A percentile compares a stretch with the other conserved stretches of the same genome.
These are phyloP conservation scores for Monoplex corrugatus DNA, from an alignment of 2,888 invertebrate genomes.

Conservation along the genomic window DNA sequence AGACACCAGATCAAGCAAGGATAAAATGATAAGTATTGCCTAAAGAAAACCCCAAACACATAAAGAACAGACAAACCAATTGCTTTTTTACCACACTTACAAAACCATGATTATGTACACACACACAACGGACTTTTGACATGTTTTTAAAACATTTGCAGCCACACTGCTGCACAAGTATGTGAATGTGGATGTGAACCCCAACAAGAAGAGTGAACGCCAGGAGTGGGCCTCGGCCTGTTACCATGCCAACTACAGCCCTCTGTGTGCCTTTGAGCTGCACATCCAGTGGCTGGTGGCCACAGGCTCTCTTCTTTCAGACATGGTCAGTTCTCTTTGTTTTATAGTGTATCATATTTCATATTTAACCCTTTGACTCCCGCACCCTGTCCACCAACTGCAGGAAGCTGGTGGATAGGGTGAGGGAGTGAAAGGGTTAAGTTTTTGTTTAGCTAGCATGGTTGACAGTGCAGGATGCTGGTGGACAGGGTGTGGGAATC, in stretches of 20 bases:
- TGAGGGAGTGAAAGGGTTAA: neutral
- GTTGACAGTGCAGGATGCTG: no score
- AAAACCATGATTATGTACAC: no score
- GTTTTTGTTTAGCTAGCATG: neutral
- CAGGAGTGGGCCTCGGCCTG: constrained; percentile 97
- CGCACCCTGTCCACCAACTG: no score
- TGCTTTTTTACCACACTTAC: no score
- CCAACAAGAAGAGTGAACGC: constrained; percentile 83
- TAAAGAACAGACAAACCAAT: no score
- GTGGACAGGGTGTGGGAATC: neutral
- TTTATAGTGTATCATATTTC: no score
- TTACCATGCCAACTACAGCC: constrained; percentile 93
- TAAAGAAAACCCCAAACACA: no score
- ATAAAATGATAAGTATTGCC: no score
- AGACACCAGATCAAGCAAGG: no score
- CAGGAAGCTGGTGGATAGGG: no score
- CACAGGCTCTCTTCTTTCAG: constrained; percentile 96
- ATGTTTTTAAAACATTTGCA: constrained; percentile 52
- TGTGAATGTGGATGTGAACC: constrained; percentile 80
- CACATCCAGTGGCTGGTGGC: constrained; percentile 98
- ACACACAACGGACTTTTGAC: neutral
- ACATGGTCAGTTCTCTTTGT: constrained; percentile 82
- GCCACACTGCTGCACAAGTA: constrained; percentile 76
- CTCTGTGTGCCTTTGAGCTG: constrained; percentile 96
- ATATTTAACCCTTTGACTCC: no score